These are phyloP conservation scores for Sander lucioperca DNA, from an alignment of 2,113 vertebrate species.

Conservation along the genomic window DNA sequence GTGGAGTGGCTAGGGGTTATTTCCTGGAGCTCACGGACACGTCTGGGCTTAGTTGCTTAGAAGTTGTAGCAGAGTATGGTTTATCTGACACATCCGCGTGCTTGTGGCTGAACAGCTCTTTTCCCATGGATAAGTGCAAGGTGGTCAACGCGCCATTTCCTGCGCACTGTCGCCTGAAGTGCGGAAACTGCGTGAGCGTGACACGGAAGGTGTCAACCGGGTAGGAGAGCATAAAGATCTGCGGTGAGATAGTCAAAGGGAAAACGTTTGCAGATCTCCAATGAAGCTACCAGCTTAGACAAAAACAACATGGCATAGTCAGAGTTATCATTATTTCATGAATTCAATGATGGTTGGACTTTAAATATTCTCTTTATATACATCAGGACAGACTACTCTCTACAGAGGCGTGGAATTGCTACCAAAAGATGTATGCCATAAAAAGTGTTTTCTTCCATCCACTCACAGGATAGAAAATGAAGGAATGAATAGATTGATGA, in stretches of 20 bases:
- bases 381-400: background rate
- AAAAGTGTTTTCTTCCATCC: background rate
- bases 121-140: slow-evolving; percentile 37
- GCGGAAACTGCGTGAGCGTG: slow-evolving; percentile 41
- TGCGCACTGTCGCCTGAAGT: slow-evolving; percentile 36
- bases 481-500: background rate
- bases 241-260: background rate
- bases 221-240: slow-evolving; percentile 21
- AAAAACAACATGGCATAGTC: background rate
- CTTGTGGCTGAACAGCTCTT: background rate
- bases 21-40: background rate
- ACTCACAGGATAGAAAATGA: background rate
- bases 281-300: background rate
- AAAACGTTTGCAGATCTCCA: background rate
- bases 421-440: background rate
- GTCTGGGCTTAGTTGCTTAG: background rate
- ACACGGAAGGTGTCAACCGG: slow-evolving; percentile 48
- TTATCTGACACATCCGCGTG: background rate
- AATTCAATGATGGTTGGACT: background rate
- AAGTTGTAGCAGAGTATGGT: background rate
- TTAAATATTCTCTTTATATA: background rate
- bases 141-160: slow-evolving; percentile 50
- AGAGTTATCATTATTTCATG: background rate
- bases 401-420: background rate
- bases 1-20: no score